Percentiles rank a stretch among this genome's conserved stretches.
These are phyloP conservation scores for Neosilurus mollespiculum DNA, from an alignment of 2,797 vertebrate genomes.

Conservation along the genomic window DNA sequence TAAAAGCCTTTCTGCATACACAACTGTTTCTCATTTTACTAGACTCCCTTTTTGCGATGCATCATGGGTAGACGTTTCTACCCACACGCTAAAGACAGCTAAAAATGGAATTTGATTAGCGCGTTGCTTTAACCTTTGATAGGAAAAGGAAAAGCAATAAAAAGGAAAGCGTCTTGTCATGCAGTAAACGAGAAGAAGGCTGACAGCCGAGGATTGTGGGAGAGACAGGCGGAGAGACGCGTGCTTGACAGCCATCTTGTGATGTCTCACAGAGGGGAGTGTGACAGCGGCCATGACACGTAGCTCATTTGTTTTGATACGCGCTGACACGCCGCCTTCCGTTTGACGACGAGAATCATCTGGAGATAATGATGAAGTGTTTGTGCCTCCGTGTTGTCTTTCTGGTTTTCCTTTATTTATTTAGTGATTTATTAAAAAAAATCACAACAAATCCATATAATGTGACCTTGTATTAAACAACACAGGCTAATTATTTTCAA, in stretches of 20 bases:
- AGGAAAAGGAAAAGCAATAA: background rate
- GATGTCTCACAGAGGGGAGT: conserved; percentile 49
- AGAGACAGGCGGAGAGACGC: conserved; percentile 22
- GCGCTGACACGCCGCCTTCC: conserved; percentile 17
- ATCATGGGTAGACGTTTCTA: conserved; percentile 21
- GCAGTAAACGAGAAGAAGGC: background rate
- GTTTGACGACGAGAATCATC: background rate
- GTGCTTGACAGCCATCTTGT: conserved; percentile 58
- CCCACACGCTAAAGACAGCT: conserved; percentile 10
- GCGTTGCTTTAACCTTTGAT: background rate
- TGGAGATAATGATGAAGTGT: conserved; percentile 7
- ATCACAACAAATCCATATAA: background rate
- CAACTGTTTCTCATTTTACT: background rate
- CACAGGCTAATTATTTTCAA: background rate
- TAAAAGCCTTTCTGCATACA: background rate
- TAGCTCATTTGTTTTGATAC: conserved; percentile 45
- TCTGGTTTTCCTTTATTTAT: background rate
- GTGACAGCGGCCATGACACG: conserved; percentile 61
- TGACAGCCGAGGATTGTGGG: conserved; percentile 35
- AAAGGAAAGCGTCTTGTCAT: background rate
- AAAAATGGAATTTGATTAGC: conserved; percentile 28
- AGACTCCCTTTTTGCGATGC: background rate
- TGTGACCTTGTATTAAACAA: too few species aligned
- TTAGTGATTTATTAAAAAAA: background rate
- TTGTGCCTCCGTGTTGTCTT: background rate